Evolutionary conservation across 2,797 vertebrate species (phyloP).

Genomic region (Sebastes ruberrimus): DNA sequence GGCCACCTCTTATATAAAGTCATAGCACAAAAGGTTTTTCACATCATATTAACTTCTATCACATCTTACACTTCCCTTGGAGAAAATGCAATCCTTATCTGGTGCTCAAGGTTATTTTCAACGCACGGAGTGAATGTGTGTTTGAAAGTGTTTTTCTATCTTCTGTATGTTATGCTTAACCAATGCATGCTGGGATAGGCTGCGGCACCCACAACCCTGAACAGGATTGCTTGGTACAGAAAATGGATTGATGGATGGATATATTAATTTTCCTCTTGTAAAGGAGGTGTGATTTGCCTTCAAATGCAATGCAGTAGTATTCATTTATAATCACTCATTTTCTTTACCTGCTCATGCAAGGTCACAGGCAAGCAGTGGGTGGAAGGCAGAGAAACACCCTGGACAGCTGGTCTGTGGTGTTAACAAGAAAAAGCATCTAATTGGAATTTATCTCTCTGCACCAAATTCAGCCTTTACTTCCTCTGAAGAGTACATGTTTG

Average conservation of each 20-base stretch:
- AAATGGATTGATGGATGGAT: slow-evolving; percentile 25
- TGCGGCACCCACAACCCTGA: background rate
- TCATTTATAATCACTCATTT: slow-evolving; percentile 30
- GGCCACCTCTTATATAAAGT: background rate
- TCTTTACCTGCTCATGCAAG: slow-evolving; percentile 40
- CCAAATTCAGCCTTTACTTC: background rate
- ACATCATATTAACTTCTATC: slow-evolving; percentile 16
- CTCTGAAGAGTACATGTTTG: background rate
- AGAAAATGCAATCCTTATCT: background rate
- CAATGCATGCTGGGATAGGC: background rate
- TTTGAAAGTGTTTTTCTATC: background rate
- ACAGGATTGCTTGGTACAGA: slow-evolving; percentile 14
- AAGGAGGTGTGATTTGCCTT: slow-evolving; percentile 8
- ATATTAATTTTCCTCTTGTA: slow-evolving; percentile 4
- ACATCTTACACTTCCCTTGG: background rate
- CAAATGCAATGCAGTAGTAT: background rate
- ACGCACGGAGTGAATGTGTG: background rate
- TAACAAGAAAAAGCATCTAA: slow-evolving; percentile 11
- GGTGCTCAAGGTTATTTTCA: slow-evolving; percentile 11
- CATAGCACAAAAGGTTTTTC: background rate
- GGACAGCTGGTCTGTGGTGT: background rate
- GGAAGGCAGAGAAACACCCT: slow-evolving; percentile 15
- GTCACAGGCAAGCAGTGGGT: slow-evolving; percentile 18
- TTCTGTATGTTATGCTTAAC: background rate
- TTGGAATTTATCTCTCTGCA: slow-evolving; percentile 29